These are phyloP conservation scores for Chydorus sphaericus DNA, from an alignment of 2,888 invertebrate genomes.

Conservation along the genomic window DNA sequence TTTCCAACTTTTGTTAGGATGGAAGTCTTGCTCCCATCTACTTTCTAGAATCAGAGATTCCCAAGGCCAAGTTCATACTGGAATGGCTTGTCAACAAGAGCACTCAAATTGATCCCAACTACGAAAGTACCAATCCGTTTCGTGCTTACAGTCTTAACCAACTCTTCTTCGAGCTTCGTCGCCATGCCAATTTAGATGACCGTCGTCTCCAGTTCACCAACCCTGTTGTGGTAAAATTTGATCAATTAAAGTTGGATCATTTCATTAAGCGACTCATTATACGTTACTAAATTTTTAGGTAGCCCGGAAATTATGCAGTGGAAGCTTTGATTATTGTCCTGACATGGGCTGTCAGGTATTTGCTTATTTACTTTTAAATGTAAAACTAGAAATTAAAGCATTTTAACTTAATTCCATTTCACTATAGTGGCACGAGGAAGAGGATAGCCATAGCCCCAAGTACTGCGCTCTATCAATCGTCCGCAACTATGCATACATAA, in stretches of 20 bases:
- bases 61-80: background rate
- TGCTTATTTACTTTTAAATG: background rate
- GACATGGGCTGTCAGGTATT: slow-evolving; percentile 12
- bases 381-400: background rate
- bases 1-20: no score
- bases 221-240: no score
- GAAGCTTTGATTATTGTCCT: slow-evolving; percentile 8
- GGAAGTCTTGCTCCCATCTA: background rate
- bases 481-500: slow-evolving; percentile 4
- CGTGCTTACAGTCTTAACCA: slow-evolving; percentile 9
- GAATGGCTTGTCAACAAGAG: background rate
- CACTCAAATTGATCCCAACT: background rate
- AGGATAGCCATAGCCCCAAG: slow-evolving; percentile 1
- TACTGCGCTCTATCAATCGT: slow-evolving; percentile 6
- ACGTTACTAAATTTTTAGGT: no score
- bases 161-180: slow-evolving; percentile 12
- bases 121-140: background rate
- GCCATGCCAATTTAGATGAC: slow-evolving; percentile 2
- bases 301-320: background rate
- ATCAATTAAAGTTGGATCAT: no score
- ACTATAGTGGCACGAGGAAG: slow-evolving; percentile 11
- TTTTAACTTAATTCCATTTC: no score
- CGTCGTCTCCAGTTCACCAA: background rate
- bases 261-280: no score
- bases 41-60: background rate